A percentile compares a stretch with the other conserved stretches of the same genome.
These are phyloP conservation scores for Apodemus speciosus DNA, from an alignment of 2,113 vertebrate genomes.

Conservation along the genomic window DNA sequence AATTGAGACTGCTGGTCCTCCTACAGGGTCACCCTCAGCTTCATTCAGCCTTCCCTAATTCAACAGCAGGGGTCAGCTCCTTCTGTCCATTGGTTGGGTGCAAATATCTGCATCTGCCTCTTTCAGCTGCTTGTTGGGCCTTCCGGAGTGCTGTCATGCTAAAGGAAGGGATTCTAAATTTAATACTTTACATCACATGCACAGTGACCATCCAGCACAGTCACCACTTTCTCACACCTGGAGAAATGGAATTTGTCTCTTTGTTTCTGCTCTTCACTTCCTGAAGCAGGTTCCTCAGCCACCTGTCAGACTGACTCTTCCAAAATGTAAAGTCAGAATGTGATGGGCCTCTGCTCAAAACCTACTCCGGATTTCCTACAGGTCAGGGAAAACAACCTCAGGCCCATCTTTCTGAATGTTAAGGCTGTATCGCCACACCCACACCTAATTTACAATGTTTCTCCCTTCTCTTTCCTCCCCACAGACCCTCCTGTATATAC, in stretches of 20 bases:
- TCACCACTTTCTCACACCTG: not conserved
- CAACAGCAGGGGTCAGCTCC: no score
- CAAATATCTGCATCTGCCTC: no score
- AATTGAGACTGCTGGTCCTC: no score
- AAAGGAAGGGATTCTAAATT: not conserved
- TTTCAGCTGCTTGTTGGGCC: no score
- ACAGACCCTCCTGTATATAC: not conserved
- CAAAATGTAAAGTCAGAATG: not conserved
- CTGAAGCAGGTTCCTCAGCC: not conserved
- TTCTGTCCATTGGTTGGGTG: no score
- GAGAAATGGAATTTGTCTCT: not conserved
- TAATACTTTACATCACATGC: not conserved
- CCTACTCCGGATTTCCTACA: not conserved
- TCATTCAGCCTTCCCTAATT: no score
- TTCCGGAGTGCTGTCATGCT: no score
- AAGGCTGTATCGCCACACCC: not conserved
- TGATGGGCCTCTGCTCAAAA: not conserved
- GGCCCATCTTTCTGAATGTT: not conserved
- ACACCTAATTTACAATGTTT: not conserved
- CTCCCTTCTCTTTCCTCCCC: not conserved
- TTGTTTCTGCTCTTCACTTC: not conserved
- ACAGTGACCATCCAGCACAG: not conserved
- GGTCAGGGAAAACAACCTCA: not conserved
- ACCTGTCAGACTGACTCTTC: not conserved
- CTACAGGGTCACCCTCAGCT: no score